These are phyloP conservation scores for Kryptolebias marmoratus DNA, from an alignment of 2,113 vertebrate genomes.

Conservation along the genomic window DNA sequence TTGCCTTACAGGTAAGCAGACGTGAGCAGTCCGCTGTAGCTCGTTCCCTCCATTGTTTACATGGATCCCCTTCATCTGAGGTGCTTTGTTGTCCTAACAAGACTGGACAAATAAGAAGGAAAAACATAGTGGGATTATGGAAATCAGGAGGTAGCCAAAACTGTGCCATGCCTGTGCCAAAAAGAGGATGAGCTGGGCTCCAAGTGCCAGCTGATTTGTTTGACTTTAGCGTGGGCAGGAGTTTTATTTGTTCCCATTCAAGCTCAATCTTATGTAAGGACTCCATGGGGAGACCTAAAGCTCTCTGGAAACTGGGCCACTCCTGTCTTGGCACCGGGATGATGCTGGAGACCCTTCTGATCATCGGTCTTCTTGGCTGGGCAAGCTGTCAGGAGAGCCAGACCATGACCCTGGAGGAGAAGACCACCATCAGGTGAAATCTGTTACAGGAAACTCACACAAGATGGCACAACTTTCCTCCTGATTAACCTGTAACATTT, in stretches of 20 bases:
- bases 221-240: constrained; percentile 41
- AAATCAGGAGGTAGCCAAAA: constrained; percentile 29
- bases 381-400: constrained; percentile 68
- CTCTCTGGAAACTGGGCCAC: not conserved
- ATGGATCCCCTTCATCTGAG: constrained; percentile 30
- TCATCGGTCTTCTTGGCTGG: constrained; percentile 61
- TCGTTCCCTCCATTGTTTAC: constrained; percentile 54
- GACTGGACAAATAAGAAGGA: not conserved
- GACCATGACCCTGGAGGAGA: constrained; percentile 80
- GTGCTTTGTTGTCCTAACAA: constrained; percentile 8
- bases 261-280: constrained; percentile 15
- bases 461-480: not conserved
- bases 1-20: not conserved
- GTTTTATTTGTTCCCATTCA: constrained; percentile 18
- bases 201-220: constrained; percentile 30
- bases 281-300: constrained; percentile 5
- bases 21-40: constrained; percentile 5
- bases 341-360: constrained; percentile 60
- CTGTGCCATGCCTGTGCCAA: constrained; percentile 1
- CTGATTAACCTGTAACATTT: not conserved
- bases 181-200: constrained; percentile 30
- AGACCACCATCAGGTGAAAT: constrained; percentile 75
- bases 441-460: not conserved
- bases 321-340: constrained; percentile 16
- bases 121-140: constrained; percentile 7